These are phyloP conservation scores for Chloroceryle aenea DNA, from an alignment of 2,113 vertebrate genomes.

Conservation along the genomic window DNA sequence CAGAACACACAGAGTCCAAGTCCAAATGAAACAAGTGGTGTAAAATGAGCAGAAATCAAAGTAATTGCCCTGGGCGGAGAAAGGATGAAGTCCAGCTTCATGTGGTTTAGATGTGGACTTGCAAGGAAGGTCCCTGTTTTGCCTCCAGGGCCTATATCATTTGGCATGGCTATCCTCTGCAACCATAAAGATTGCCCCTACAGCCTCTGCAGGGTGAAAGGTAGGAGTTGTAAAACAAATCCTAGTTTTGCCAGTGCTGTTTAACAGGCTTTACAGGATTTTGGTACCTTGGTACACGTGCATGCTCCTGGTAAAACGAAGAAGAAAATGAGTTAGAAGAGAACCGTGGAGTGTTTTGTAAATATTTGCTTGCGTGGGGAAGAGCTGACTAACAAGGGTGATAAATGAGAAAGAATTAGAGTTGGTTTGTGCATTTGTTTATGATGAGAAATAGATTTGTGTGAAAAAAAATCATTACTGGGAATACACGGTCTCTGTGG, in stretches of 20 bases:
- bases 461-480: not conserved
- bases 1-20: not conserved
- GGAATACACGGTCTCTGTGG: not conserved
- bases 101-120: not conserved
- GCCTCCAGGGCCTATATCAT: fast-evolving
- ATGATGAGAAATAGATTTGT: not conserved
- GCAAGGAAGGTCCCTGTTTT: not conserved
- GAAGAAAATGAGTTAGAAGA: not conserved
- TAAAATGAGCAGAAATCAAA: not conserved
- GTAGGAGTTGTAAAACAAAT: not conserved
- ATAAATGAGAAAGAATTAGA: not conserved
- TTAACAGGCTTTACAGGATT: not conserved
- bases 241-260: not conserved
- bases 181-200: not conserved
- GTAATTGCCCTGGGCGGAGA: not conserved
- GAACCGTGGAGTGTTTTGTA: not conserved
- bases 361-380: not conserved
- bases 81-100: not conserved
- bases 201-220: not conserved
- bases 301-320: not conserved
- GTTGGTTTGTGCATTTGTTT: not conserved
- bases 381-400: slow-evolving; percentile 1
- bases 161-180: not conserved
- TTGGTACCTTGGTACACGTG: not conserved
- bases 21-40: not conserved